A percentile compares a stretch with the other conserved stretches of the same genome.
These are phyloP conservation scores for Tapirus terrestris DNA, from an alignment of 2,113 vertebrate species.

Conservation along the genomic window DNA sequence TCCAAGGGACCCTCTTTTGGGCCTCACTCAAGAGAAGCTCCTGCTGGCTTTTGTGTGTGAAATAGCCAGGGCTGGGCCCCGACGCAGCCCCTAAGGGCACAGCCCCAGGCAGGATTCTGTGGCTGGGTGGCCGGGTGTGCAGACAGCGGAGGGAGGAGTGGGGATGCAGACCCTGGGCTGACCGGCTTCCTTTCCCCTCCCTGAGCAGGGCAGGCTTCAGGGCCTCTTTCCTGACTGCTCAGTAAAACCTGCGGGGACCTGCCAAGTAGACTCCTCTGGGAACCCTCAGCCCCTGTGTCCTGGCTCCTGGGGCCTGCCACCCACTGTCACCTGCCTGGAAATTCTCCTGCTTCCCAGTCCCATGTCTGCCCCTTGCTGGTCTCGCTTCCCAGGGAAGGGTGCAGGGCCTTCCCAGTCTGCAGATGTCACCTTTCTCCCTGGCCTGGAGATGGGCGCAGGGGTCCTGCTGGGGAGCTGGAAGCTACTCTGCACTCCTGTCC, in stretches of 20 bases:
- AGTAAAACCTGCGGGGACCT: background rate
- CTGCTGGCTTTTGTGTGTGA: background rate
- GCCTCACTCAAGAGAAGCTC: background rate
- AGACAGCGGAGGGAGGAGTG: background rate
- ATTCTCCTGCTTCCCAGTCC: background rate
- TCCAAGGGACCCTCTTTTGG: background rate
- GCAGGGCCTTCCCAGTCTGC: background rate
- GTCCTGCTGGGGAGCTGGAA: background rate
- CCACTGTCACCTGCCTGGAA: background rate
- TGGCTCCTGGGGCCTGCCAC: background rate
- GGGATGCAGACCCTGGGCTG: background rate
- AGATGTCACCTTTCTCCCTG: background rate
- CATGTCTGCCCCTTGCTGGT: too few relatives aligned
- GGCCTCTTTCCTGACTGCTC: background rate
- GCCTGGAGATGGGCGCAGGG: background rate
- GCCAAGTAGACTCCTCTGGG: too few relatives aligned
- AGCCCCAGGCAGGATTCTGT: background rate
- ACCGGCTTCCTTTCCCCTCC: too few relatives aligned
- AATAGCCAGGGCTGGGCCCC: background rate
- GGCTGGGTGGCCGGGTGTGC: background rate
- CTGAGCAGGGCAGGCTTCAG: background rate
- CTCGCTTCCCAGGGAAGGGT: background rate
- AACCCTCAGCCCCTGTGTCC: background rate
- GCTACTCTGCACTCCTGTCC: background rate
- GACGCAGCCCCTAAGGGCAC: background rate